These are phyloP conservation scores for Campoplex nolae DNA, from an alignment of 2,888 invertebrate species.

Conservation along the genomic window DNA sequence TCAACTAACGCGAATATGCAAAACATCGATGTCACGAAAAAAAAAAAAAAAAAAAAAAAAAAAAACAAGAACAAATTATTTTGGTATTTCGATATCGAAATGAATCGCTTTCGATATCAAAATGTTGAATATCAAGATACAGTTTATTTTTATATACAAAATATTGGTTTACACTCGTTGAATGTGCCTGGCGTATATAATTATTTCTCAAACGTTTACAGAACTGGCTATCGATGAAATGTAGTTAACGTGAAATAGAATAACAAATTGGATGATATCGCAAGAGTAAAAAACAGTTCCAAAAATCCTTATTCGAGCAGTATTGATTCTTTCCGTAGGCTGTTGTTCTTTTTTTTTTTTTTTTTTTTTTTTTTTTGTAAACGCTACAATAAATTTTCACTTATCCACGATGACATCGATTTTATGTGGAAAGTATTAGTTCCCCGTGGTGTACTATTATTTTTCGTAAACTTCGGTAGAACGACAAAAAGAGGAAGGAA, in stretches of 20 bases:
- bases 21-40: neutral
- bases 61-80: neutral
- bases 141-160: neutral
- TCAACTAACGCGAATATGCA: neutral
- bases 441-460: neutral
- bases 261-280: too few relatives aligned
- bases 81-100: neutral
- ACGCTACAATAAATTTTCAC: neutral
- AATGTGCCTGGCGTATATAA: too few relatives aligned
- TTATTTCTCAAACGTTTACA: neutral
- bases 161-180: too few relatives aligned
- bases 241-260: too few relatives aligned
- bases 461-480: constrained; percentile 13
- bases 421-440: neutral
- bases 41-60: too few relatives aligned
- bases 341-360: neutral
- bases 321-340: neutral
- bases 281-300: neutral
- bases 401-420: neutral
- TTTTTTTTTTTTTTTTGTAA: neutral
- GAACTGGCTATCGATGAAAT: too few relatives aligned
- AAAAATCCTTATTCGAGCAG: neutral
- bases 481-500: constrained; percentile 13
- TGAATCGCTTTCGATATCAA: neutral
- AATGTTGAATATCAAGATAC: neutral